Evolutionary conservation across 2,888 invertebrate species (phyloP).

Genomic region (Pristionchus entomophagus): DNA sequence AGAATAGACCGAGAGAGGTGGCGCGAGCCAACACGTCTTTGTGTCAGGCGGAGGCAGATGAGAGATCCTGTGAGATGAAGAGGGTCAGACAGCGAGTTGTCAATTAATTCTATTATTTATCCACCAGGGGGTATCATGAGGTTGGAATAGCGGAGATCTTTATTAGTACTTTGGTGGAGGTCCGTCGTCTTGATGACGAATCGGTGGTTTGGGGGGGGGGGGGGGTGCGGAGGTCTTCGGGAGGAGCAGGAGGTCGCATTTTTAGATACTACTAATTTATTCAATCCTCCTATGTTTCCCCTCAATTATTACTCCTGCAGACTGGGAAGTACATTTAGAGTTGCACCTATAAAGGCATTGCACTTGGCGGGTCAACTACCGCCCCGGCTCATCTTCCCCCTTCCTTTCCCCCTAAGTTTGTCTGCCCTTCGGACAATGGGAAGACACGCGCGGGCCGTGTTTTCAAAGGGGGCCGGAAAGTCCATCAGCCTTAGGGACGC

Average conservation of each 20-base stretch:
- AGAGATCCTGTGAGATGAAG: not conserved
- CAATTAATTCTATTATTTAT: no score
- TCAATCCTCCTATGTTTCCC: no score
- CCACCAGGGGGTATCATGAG: no score
- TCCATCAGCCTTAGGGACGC: constrained; percentile 15
- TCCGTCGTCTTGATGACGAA: no score
- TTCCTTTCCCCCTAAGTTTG: constrained; percentile 7
- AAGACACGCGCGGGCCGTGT: not conserved
- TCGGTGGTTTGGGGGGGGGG: no score
- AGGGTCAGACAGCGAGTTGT: no score
- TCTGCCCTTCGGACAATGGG: constrained; percentile 20
- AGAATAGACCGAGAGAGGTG: not conserved
- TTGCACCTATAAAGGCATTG: not conserved
- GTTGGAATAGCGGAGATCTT: no score
- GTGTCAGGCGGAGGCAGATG: not conserved
- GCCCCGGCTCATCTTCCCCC: not conserved
- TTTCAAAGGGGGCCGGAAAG: not conserved
- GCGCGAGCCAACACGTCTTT: not conserved
- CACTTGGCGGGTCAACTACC: not conserved
- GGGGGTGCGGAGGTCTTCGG: not conserved
- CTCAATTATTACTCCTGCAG: no score
- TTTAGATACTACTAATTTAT: not conserved
- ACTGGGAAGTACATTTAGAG: no score
- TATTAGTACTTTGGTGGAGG: no score
- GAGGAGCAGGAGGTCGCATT: not conserved